Conservation (phyloP, 2,888 invertebrate genomes). For the Eulithis prunata region DNA sequence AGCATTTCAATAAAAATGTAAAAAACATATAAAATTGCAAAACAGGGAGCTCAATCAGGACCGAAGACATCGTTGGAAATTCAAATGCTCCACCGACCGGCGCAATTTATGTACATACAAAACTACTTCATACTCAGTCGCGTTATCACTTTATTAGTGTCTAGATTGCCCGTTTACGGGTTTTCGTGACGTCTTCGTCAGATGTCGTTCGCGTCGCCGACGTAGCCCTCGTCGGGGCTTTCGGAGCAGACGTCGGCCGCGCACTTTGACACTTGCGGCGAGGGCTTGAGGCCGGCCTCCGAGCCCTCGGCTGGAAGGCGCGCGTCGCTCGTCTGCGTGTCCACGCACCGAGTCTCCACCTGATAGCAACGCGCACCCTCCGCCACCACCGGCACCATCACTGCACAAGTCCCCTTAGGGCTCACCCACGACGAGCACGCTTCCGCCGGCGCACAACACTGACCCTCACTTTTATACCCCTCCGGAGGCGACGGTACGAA, state of each 20-base stretch:
- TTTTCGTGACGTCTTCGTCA: slow-evolving; percentile 85
- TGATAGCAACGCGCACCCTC: slow-evolving; percentile 81
- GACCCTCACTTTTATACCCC: slow-evolving; percentile 86
- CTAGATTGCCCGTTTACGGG: slow-evolving; percentile 74
- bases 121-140: slow-evolving; percentile 80
- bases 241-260: slow-evolving; percentile 86
- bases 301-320: slow-evolving; percentile 72
- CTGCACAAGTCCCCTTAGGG: slow-evolving; percentile 81
- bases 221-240: slow-evolving; percentile 95
- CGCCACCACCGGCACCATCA: slow-evolving; percentile 78
- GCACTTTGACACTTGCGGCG: slow-evolving; percentile 77
- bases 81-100: slow-evolving; percentile 44
- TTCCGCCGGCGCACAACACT: slow-evolving; percentile 75
- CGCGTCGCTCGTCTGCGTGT: slow-evolving; percentile 85
- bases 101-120: slow-evolving; percentile 66
- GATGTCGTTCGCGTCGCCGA: slow-evolving; percentile 91
- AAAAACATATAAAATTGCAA: slow-evolving; percentile 60
- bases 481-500: slow-evolving; percentile 89
- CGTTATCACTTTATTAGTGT: slow-evolving; percentile 80
- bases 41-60: slow-evolving; percentile 52
- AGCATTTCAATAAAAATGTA: slow-evolving; percentile 42
- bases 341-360: slow-evolving; percentile 84
- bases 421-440: slow-evolving; percentile 76
- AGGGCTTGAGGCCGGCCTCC: slow-evolving; percentile 71
- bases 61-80: slow-evolving; percentile 33